phyloP scores from a whole-genome alignment of 2,888 invertebrate genomes.

The Drosophila antonietae region DNA sequence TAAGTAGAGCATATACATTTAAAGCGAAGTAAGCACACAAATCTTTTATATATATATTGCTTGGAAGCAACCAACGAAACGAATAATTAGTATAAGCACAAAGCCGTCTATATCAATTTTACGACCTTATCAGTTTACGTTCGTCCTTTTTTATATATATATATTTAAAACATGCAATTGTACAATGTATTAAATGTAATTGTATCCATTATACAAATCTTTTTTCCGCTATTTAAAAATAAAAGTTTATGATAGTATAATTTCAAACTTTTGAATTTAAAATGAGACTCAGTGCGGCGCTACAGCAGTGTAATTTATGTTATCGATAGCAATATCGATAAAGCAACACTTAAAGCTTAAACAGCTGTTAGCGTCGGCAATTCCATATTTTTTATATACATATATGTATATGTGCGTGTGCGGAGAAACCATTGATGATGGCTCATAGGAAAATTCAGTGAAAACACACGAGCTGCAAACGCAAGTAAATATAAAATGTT shows the following conservation, averaged over 20 bases:
- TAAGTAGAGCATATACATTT: slow-evolving; percentile 65
- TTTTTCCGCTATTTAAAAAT: slow-evolving; percentile 39
- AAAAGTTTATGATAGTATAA: not conserved
- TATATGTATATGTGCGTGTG: slow-evolving; percentile 16
- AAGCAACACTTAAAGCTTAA: slow-evolving; percentile 41
- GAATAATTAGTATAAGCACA: slow-evolving; percentile 50
- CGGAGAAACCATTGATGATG: slow-evolving; percentile 59
- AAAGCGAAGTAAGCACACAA: slow-evolving; percentile 25
- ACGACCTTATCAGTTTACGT: slow-evolving; percentile 43
- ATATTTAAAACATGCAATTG: slow-evolving; percentile 18
- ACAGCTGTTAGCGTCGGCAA: slow-evolving; percentile 48
- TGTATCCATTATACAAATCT: slow-evolving; percentile 61
- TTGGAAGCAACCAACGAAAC: slow-evolving; percentile 48
- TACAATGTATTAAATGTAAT: slow-evolving; percentile 52
- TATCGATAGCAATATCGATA: slow-evolving; percentile 32
- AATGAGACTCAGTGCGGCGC: not conserved
- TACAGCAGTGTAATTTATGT: not conserved
- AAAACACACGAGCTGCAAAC: slow-evolving; percentile 38
- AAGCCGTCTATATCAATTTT: slow-evolving; percentile 24
- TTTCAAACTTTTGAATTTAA: not conserved
- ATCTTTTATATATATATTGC: slow-evolving; percentile 44
- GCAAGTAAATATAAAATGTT: slow-evolving; percentile 52
- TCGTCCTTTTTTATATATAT: slow-evolving; percentile 35
- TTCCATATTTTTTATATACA: slow-evolving; percentile 33
- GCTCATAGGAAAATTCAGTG: slow-evolving; percentile 57